Evolutionary conservation across 2,888 invertebrate genomes (phyloP).

Genomic region (Caenorhabditis japonica): DNA sequence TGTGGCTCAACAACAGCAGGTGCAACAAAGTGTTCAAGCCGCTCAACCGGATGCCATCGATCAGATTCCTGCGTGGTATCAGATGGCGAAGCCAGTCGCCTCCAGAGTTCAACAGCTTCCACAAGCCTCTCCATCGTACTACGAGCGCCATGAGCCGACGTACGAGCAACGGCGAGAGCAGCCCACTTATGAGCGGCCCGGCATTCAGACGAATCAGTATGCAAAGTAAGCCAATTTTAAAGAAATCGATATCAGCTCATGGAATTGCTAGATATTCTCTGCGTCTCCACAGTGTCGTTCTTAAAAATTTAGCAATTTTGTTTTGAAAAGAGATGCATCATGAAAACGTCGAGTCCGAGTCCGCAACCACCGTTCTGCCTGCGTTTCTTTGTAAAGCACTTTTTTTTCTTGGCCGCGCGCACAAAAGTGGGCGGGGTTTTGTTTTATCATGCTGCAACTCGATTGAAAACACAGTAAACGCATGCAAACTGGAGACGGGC

Average conservation of each 20-base stretch:
- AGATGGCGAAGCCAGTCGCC: constrained; percentile 62
- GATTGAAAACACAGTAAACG: too few relatives aligned
- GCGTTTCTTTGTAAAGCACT: too few relatives aligned
- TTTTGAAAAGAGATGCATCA: too few relatives aligned
- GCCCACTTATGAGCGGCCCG: constrained; percentile 50
- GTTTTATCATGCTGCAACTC: too few relatives aligned
- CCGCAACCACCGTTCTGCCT: too few relatives aligned
- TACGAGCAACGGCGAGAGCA: constrained; percentile 51
- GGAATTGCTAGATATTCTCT: too few relatives aligned
- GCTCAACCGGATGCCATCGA: constrained; percentile 39
- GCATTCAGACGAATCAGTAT: constrained; percentile 55
- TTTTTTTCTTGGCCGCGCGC: too few relatives aligned
- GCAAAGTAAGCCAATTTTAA: constrained; percentile 50
- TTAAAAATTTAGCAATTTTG: not conserved
- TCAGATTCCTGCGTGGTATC: constrained; percentile 65
- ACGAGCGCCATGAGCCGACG: constrained; percentile 49
- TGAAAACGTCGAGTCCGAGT: too few relatives aligned
- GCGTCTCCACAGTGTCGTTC: not conserved
- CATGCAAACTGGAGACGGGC: too few relatives aligned
- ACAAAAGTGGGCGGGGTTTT: too few relatives aligned
- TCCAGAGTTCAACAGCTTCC: constrained; percentile 39
- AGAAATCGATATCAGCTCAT: too few relatives aligned
- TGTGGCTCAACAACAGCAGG: constrained; percentile 6
- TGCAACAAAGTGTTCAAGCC: constrained; percentile 31
- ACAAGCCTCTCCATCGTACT: constrained; percentile 56